phyloP scores from a whole-genome alignment of 2,113 vertebrate species.

The Apeltes quadracus region DNA sequence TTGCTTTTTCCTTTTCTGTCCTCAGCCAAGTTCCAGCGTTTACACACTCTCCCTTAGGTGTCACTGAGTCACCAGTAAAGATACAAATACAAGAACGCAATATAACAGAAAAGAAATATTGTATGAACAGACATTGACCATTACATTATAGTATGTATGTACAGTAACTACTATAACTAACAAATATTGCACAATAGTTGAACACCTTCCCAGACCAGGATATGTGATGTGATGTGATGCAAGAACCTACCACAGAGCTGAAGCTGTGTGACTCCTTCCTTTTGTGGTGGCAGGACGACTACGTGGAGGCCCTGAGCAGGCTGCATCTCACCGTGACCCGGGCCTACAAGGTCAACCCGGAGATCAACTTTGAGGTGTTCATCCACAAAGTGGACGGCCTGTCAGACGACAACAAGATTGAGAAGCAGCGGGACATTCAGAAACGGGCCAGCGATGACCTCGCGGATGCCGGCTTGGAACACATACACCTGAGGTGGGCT shows the following conservation, averaged over 20 bases:
- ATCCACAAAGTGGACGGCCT: constrained; percentile 97
- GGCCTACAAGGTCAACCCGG: constrained; percentile 93
- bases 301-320: constrained; percentile 91
- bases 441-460: constrained; percentile 93
- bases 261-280: not conserved
- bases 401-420: constrained; percentile 94
- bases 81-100: no score
- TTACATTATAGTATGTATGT: no score
- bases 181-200: no score
- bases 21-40: no score
- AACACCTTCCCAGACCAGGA: no score
- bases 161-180: no score
- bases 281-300: constrained; percentile 84
- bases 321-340: constrained; percentile 93
- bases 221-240: not conserved
- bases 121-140: no score
- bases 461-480: constrained; percentile 88
- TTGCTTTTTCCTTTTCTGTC: no score
- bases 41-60: no score
- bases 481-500: constrained; percentile 90
- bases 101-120: no score
- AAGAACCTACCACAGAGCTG: not conserved
- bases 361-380: constrained; percentile 96
- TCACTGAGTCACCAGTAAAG: no score
- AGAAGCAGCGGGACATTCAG: constrained; percentile 94